A percentile compares a stretch with the other conserved stretches of the same genome.
Evolutionary conservation across 1,140 invertebrate genomes (phyloP).

Genomic region (Drosophila gunungcola): DNA sequence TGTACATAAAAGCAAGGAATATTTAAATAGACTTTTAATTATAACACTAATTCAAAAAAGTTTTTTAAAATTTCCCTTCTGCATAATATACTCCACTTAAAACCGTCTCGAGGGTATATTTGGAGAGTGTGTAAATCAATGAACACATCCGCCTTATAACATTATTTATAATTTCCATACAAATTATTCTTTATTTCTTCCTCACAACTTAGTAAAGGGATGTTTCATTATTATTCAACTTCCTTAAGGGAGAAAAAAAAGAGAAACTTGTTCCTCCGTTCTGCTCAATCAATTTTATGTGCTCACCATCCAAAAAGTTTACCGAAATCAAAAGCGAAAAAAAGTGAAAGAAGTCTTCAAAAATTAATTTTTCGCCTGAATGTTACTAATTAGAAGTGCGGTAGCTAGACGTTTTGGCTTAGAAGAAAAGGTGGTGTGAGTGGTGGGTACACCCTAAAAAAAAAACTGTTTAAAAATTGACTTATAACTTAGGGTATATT

Average conservation of each 20-base stretch:
- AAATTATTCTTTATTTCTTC: constrained; percentile 35
- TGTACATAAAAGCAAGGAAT: no score
- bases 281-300: constrained; percentile 60
- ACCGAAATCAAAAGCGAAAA: constrained; percentile 19
- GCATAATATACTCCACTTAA: not conserved
- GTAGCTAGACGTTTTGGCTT: constrained; percentile 11
- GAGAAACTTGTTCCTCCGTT: constrained; percentile 36
- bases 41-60: no score
- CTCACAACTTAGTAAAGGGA: constrained; percentile 21
- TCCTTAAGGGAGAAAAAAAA: not conserved
- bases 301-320: constrained; percentile 20
- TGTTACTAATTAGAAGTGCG: constrained; percentile 73
- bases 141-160: constrained; percentile 60
- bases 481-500: no score
- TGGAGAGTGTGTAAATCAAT: constrained; percentile 53
- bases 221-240: constrained; percentile 38
- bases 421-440: constrained; percentile 8
- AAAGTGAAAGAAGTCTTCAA: constrained; percentile 35
- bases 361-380: constrained; percentile 68
- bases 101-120: constrained; percentile 2
- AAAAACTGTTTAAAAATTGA: not conserved
- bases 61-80: no score
- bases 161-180: constrained; percentile 55
- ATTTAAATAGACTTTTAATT: no score
- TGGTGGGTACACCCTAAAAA: constrained; percentile 15